Percentiles rank a stretch among this genome's conserved stretches.
These are phyloP conservation scores for Dromococcyx pavoninus DNA, from an alignment of 2,797 vertebrate species.

Conservation along the genomic window DNA sequence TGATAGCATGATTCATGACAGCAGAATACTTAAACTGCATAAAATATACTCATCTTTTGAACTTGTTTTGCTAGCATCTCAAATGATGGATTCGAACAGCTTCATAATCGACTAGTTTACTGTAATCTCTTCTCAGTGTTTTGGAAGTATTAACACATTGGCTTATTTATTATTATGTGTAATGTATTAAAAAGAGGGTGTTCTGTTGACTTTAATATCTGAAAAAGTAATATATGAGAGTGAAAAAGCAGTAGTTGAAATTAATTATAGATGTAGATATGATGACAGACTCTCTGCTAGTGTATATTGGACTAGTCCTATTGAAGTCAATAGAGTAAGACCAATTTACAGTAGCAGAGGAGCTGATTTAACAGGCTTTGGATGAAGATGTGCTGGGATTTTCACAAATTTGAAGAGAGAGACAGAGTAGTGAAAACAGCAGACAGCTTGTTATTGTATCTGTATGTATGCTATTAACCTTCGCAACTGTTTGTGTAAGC, in stretches of 20 bases:
- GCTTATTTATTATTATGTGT: constrained; percentile 8
- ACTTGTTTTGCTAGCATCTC: constrained; percentile 17
- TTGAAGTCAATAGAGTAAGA: constrained; percentile 25
- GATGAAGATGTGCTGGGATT: not conserved
- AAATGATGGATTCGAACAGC: constrained; percentile 43
- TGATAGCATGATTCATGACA: constrained; percentile 35
- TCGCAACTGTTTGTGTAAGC: not conserved
- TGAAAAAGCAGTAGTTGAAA: constrained; percentile 6
- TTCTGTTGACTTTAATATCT: constrained; percentile 20
- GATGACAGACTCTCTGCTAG: not conserved
- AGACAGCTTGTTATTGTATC: not conserved
- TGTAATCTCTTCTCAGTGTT: constrained; percentile 2
- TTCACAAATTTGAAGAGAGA: not conserved
- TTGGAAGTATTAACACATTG: constrained; percentile 3
- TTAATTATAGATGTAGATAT: not conserved
- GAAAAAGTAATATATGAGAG: constrained; percentile 22
- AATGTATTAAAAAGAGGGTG: not conserved
- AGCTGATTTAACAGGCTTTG: not conserved
- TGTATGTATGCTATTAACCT: not conserved
- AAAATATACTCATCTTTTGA: constrained; percentile 13
- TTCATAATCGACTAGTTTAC: not conserved
- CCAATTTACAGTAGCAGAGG: constrained; percentile 7
- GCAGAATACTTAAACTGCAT: not conserved
- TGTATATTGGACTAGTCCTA: not conserved
- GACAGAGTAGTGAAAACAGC: not conserved